A percentile compares a stretch with the other conserved stretches of the same genome.
Conservation (phyloP, 2,888 invertebrate species). For the Agonum fuliginosum region DNA sequence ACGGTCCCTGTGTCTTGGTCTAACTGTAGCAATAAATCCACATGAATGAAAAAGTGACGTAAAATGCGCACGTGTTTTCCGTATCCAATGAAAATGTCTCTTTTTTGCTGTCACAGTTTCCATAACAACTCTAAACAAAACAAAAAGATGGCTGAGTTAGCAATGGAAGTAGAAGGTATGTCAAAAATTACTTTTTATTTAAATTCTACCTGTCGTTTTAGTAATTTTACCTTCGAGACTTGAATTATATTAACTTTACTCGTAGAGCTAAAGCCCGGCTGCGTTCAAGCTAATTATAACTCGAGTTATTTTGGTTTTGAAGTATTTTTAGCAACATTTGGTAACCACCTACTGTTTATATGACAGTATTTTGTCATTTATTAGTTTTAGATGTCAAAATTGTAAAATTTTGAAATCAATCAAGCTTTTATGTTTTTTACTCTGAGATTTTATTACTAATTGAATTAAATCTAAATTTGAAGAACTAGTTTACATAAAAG, state of each 20-base stretch:
- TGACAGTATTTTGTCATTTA: slow-evolving; percentile 19
- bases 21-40: not conserved
- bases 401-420: not conserved
- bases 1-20: too few relatives aligned
- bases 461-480: too few relatives aligned
- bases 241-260: not conserved
- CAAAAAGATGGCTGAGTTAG: slow-evolving; percentile 69
- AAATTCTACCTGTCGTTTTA: slow-evolving; percentile 37
- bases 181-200: slow-evolving; percentile 57
- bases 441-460: not conserved
- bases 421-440: not conserved
- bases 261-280: not conserved
- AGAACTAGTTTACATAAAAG: too few relatives aligned
- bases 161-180: slow-evolving; percentile 68
- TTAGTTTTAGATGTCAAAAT: slow-evolving; percentile 1
- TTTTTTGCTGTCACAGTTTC: slow-evolving; percentile 68
- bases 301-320: slow-evolving; percentile 31
- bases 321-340: slow-evolving; percentile 54
- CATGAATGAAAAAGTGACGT: slow-evolving; percentile 56
- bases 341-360: slow-evolving; percentile 12
- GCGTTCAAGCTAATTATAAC: slow-evolving; percentile 2
- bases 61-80: slow-evolving; percentile 52
- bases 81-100: slow-evolving; percentile 61
- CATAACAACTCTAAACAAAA: slow-evolving; percentile 71
- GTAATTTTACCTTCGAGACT: not conserved